Evolutionary conservation across 2,888 invertebrate genomes (phyloP), one percentile per base, ranked within the genome.

Genomic region (Mimas tiliae): DNA sequence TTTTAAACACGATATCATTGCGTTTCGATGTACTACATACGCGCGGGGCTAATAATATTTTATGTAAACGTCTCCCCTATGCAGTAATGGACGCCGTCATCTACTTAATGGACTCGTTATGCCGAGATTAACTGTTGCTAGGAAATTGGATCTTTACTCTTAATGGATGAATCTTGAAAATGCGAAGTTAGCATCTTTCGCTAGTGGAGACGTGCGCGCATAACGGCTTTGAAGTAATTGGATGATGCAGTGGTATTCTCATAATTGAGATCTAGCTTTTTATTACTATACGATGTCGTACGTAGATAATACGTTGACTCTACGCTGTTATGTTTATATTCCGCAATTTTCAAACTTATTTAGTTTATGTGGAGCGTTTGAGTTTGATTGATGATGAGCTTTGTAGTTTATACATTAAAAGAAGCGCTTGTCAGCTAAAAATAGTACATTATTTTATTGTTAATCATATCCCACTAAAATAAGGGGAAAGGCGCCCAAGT

Each of bases 101-200:
- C 74, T 42, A 66, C 70, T 74, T 79, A 83, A 83, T 80, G 69
- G 79, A 74, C 74, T 77, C 78, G 80, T 80, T 82, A 77, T 69
- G 69, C 72, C 66, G 73, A 81, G 81, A 84, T 83, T 84, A 83
- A 85, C 80, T 78, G 79, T 75, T 79, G 71, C 80, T 78, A 65
- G 77, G 73, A 82, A 83, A 80, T 84, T 80, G 80, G 80, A 74
- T 80, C 77, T 78, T 80, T 71, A 70, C 76, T 75, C 75, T 71
- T 78, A 84, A 81, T 83, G 76, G 79, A 77, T 76, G 77, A 75
- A 80, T 81, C 76, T 82, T 75, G 80, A 79, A 82, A 84, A 76
- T 67, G 77, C 79, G 66, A 68, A 64, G 76, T 71, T 72, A 76
- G 76, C 81, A 78, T 79, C 74, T 74, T 75, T 74, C 69, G 68